Evolutionary conservation across 2,888 invertebrate genomes (phyloP).

Genomic region (Cyaniris semiargus): DNA sequence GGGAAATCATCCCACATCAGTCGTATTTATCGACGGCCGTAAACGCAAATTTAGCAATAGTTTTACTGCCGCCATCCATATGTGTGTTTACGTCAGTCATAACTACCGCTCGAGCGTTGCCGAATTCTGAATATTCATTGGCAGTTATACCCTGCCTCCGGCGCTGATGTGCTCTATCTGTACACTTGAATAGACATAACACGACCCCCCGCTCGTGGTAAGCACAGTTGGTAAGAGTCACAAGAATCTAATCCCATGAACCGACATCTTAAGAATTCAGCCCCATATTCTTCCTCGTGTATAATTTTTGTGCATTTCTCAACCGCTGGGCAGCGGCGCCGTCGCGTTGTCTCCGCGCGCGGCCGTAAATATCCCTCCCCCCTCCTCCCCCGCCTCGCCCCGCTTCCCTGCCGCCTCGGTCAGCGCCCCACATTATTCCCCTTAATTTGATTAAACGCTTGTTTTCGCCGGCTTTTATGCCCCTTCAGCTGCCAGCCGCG

Average conservation of each 20-base stretch:
- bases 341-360: slow-evolving; percentile 1
- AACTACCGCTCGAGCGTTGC: slow-evolving; percentile 1
- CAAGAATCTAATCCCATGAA: background rate
- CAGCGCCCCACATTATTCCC: slow-evolving; percentile 12
- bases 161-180: background rate
- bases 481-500: slow-evolving; percentile 21
- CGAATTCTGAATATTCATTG: slow-evolving; percentile 11
- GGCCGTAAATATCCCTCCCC: background rate
- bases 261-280: background rate
- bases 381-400: background rate
- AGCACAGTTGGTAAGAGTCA: background rate
- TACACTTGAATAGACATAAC: background rate
- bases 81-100: slow-evolving; percentile 11
- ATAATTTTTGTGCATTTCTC: slow-evolving; percentile 8
- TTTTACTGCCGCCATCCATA: slow-evolving; percentile 10
- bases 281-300: background rate
- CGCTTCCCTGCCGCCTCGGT: background rate
- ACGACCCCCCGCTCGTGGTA: too few relatives aligned
- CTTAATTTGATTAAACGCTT: slow-evolving; percentile 32
- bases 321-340: background rate
- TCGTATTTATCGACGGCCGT: slow-evolving; percentile 20
- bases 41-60: slow-evolving; percentile 22
- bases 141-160: background rate
- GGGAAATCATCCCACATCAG: background rate
- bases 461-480: slow-evolving; percentile 27